Conservation (phyloP, 2,888 invertebrate genomes). For the Chymomyza fuscimana region DNA sequence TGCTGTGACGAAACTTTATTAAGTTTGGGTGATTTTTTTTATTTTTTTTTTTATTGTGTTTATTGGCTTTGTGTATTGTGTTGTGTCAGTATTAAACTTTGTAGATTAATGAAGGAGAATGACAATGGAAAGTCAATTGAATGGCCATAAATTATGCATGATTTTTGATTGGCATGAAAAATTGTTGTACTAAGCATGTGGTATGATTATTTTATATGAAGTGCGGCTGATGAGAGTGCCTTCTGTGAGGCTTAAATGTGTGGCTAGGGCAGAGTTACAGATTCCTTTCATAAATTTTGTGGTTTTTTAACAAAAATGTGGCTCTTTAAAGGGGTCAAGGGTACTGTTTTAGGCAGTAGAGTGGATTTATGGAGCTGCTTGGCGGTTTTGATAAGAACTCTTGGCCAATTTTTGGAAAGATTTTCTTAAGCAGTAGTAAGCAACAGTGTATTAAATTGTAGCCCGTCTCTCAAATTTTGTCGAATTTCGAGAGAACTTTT, state of each 20-base stretch:
- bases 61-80: background rate
- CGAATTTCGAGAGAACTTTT: too few species aligned
- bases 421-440: too few species aligned
- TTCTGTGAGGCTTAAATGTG: background rate
- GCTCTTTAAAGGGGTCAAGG: too few species aligned
- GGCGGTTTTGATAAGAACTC: too few species aligned
- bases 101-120: constrained; percentile 53
- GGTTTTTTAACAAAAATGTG: too few species aligned
- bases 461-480: too few species aligned
- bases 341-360: too few species aligned
- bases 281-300: too few species aligned
- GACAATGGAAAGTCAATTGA: constrained; percentile 54
- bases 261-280: background rate
- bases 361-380: too few species aligned
- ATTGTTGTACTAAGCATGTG: background rate
- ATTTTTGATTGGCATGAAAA: constrained; percentile 44
- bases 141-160: constrained; percentile 54
- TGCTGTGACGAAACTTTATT: constrained; percentile 62
- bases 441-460: too few species aligned
- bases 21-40: constrained; percentile 38
- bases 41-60: constrained; percentile 14
- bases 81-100: constrained; percentile 37
- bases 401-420: too few species aligned
- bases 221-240: background rate
- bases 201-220: background rate